A percentile compares a stretch with the other conserved stretches of the same genome.
These are phyloP conservation scores for Seladonia tumulorum DNA, from an alignment of 2,888 invertebrate species.

Conservation along the genomic window DNA sequence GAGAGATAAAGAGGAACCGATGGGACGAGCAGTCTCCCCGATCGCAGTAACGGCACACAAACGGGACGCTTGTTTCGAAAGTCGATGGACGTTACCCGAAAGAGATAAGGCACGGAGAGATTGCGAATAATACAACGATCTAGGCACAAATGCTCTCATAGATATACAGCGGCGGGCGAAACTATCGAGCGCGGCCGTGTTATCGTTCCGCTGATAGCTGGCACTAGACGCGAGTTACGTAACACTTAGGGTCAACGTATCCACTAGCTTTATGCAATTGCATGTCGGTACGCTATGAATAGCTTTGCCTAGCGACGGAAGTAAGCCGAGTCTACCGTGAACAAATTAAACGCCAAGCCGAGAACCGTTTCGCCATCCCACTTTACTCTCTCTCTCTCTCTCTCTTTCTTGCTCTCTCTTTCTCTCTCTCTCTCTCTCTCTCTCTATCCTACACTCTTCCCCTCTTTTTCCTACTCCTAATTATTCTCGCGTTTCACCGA, in stretches of 20 bases:
- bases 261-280: constrained; percentile 83
- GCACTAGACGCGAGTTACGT: constrained; percentile 78
- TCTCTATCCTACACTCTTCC: neutral
- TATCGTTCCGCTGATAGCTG: constrained; percentile 78
- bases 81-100: constrained; percentile 55
- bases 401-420: neutral
- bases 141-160: constrained; percentile 63
- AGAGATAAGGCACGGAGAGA: constrained; percentile 69
- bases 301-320: constrained; percentile 71
- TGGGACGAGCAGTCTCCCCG: constrained; percentile 34
- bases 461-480: neutral
- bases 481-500: neutral
- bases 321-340: constrained; percentile 58
- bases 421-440: neutral
- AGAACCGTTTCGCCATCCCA: neutral
- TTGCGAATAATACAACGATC: constrained; percentile 70
- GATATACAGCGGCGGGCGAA: constrained; percentile 62
- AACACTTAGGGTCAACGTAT: constrained; percentile 83
- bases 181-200: constrained; percentile 71
- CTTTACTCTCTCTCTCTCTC: neutral
- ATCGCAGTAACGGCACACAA: constrained; percentile 40
- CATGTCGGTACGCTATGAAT: constrained; percentile 82
- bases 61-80: constrained; percentile 65
- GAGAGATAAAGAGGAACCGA: constrained; percentile 21
- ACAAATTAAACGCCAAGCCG: constrained; percentile 50